phyloP scores from a whole-genome alignment of 30 jellyfish, hydroid and myxozoan species.

The Turritopsis rubra region DNA sequence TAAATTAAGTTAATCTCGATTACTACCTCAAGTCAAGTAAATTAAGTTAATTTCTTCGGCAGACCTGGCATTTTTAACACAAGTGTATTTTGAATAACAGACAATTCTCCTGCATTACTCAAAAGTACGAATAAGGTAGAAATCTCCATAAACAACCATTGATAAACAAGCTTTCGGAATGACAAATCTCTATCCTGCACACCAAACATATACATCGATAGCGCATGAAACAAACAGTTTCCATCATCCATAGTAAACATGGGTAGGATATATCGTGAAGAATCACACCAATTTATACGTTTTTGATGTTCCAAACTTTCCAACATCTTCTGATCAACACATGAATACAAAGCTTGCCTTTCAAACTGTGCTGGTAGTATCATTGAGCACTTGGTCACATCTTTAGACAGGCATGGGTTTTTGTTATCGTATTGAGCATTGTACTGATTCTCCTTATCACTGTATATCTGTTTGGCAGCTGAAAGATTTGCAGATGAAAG shows the following conservation, averaged over 20 bases:
- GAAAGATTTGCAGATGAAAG: constrained; percentile 52
- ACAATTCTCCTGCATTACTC: too few relatives aligned
- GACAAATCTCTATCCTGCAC: constrained; percentile 57
- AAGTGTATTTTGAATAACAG: too few relatives aligned
- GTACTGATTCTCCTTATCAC: constrained; percentile 42
- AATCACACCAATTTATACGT: constrained; percentile 59
- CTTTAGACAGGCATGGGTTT: constrained; percentile 26
- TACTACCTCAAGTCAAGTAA: too few relatives aligned
- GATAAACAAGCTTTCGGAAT: constrained; percentile 44
- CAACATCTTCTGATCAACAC: constrained; percentile 18
- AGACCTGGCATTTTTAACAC: too few relatives aligned
- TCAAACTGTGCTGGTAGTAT: constrained; percentile 40
- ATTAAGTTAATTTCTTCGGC: too few relatives aligned
- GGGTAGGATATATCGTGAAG: constrained; percentile 55
- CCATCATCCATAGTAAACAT: constrained; percentile 60
- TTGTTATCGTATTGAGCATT: constrained; percentile 11
- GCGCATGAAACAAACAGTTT: constrained; percentile 58
- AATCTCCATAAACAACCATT: constrained; percentile 29
- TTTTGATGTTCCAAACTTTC: constrained; percentile 25
- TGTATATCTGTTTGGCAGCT: constrained; percentile 45
- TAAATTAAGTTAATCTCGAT: too few relatives aligned
- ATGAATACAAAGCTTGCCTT: not conserved
- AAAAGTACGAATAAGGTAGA: too few relatives aligned
- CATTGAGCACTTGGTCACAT: constrained; percentile 74
- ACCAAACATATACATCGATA: constrained; percentile 66